These are phyloP conservation scores for Pegoplata infirma DNA, from an alignment of 2,888 invertebrate species.

Conservation along the genomic window DNA sequence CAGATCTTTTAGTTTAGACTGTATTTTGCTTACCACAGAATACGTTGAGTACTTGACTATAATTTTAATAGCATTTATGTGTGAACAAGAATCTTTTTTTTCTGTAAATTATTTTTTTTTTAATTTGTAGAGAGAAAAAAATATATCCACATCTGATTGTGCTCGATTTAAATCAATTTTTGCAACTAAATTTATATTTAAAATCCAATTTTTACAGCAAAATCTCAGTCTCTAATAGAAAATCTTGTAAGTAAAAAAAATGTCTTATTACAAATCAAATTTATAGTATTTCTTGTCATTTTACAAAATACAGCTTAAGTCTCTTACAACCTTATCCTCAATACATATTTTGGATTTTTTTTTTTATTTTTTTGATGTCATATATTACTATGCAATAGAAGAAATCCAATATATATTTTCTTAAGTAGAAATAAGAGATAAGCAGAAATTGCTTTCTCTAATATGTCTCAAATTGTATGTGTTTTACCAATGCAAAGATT, in stretches of 20 bases:
- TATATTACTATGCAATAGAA: neutral
- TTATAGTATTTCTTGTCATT: constrained; percentile 24
- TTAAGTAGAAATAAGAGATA: constrained; percentile 60
- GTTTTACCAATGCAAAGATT: constrained; percentile 48
- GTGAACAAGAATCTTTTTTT: too few relatives aligned
- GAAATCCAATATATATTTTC: constrained; percentile 35
- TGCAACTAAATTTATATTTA: neutral
- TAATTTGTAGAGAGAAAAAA: too few relatives aligned
- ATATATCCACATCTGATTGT: too few relatives aligned
- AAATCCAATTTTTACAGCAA: neutral
- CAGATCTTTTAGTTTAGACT: too few relatives aligned
- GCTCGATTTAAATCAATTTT: neutral
- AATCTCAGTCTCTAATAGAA: constrained; percentile 18
- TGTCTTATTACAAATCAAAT: constrained; percentile 55
- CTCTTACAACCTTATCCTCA: constrained; percentile 33
- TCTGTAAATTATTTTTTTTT: too few relatives aligned
- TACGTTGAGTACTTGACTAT: too few relatives aligned
- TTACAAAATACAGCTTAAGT: neutral
- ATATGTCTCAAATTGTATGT: constrained; percentile 45
- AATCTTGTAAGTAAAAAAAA: constrained; percentile 18
- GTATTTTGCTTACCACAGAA: too few relatives aligned
- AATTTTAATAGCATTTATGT: too few relatives aligned
- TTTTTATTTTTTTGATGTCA: neutral
- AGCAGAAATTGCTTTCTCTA: constrained; percentile 59
- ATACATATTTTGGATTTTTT: neutral